Percentiles rank a stretch among this genome's conserved stretches.
Evolutionary conservation across 2,797 vertebrate genomes (phyloP).

Genomic region (Pitangus sulphuratus): DNA sequence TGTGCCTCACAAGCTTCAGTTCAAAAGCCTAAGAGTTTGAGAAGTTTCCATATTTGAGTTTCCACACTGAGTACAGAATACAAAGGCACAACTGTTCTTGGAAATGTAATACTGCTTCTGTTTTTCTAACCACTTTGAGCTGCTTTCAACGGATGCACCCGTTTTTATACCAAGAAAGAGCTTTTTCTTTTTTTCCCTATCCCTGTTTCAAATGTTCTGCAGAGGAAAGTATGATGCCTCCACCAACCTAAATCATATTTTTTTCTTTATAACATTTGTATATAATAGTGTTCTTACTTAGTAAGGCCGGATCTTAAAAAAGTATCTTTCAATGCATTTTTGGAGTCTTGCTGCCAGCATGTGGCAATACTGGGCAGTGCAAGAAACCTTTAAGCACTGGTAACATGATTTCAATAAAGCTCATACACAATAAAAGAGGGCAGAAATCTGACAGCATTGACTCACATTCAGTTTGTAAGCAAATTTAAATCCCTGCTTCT

Average conservation of each 20-base stretch:
- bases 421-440: neutral
- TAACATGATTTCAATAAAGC: neutral
- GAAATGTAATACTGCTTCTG: neutral
- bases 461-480: neutral
- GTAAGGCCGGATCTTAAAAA: neutral
- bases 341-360: slow-evolving; percentile 19
- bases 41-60: neutral
- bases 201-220: neutral
- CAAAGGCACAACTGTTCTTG: neutral
- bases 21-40: neutral
- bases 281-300: neutral
- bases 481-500: neutral
- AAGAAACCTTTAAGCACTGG: neutral
- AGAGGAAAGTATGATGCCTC: neutral
- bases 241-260: neutral
- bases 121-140: neutral
- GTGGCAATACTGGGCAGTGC: neutral
- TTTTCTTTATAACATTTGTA: neutral
- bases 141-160: neutral
- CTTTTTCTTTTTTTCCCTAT: neutral
- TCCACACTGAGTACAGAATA: neutral
- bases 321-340: neutral
- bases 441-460: neutral
- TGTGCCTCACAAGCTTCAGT: neutral
- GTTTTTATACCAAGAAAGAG: neutral